Evolutionary conservation across 2,113 vertebrate species (phyloP).

Genomic region (Isichthys henryi): DNA sequence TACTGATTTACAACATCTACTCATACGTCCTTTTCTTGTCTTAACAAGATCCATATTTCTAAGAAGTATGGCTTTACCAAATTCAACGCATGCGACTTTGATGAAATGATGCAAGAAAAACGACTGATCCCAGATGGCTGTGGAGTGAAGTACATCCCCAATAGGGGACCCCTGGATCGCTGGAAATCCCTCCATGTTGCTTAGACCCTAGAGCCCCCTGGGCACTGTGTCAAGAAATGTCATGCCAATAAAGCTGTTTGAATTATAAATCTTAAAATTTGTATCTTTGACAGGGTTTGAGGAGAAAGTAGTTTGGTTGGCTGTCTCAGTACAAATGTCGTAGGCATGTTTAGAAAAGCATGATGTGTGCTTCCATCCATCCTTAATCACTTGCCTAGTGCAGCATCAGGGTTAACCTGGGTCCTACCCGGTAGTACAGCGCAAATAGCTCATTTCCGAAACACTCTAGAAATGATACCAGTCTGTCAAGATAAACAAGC

Average conservation of each 20-base stretch:
- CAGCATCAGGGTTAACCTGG: neutral
- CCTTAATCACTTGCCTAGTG: neutral
- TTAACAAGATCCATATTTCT: conserved; percentile 79
- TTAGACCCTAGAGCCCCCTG: conserved; percentile 27
- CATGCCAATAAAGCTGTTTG: neutral
- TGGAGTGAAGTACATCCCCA: conserved; percentile 84
- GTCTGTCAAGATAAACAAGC: neutral
- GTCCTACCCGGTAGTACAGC: neutral
- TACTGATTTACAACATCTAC: neutral
- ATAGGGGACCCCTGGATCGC: conserved; percentile 68
- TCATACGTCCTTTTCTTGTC: neutral
- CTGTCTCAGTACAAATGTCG: neutral
- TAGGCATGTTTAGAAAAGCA: neutral
- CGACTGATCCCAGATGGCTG: conserved; percentile 80
- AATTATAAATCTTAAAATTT: neutral
- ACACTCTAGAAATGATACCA: neutral
- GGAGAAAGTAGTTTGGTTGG: neutral
- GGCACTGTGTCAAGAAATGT: neutral
- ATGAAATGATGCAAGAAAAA: conserved; percentile 80
- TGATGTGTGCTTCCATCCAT: neutral
- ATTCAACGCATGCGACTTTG: conserved; percentile 77
- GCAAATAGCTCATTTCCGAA: neutral
- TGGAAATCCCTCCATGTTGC: conserved; percentile 70
- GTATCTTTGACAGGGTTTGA: neutral
- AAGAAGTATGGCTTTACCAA: conserved; percentile 93